Base-by-base conservation (phyloP, 2,797 vertebrate genomes). In the Cercopithecus mitis region DNA sequence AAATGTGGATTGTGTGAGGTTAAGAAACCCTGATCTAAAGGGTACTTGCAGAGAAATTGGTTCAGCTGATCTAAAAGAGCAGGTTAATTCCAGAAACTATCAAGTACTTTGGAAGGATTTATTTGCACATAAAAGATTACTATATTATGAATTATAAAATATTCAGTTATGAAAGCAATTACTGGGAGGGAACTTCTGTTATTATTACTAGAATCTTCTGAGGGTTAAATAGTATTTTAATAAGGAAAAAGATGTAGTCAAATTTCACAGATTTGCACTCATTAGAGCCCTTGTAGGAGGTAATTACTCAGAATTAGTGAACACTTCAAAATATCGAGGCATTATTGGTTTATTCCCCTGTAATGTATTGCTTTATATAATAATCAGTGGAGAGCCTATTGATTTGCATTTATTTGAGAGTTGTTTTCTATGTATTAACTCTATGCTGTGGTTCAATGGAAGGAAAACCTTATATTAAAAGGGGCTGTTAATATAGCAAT, bases 391-490 rank as follows among this genome's bases (percentile, higher is more conserved):
- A 91, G 39, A 72, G 1, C 3, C 15, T 61, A 14, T n/a, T 93
- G 52, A 87, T 70, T 72, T 92, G 41, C 15, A 91, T 77, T 91
- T 75, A 67, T 80, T 89, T 89, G 75, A 8, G 11, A 47, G 36
- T 93, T 93, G 50, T 61, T 94, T 90, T 88, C 45, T 91, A 25
- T 80, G 24, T 77, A 33, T 76, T 84, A 70, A 45, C 41, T 77
- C 45, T 84, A 30, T 55, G 33, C n/a, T 80, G 2, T 77, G 41
- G 45, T 57, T 92, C 36, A 14, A 20, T 85, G 27, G 47, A 70
- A 81, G 67, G 86, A 92, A 97, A 94, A 2, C n/a, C 72, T 95
- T 90, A 55, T 92, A 36, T 89, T 86, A 80, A 94, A 82, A 86
- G n/a, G 39, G 19, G 64, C 36, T 93, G 47, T 87, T 86, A 72